phyloP scores from a whole-genome alignment of 2,797 vertebrate genomes.

The Enteromius anoplus region DNA sequence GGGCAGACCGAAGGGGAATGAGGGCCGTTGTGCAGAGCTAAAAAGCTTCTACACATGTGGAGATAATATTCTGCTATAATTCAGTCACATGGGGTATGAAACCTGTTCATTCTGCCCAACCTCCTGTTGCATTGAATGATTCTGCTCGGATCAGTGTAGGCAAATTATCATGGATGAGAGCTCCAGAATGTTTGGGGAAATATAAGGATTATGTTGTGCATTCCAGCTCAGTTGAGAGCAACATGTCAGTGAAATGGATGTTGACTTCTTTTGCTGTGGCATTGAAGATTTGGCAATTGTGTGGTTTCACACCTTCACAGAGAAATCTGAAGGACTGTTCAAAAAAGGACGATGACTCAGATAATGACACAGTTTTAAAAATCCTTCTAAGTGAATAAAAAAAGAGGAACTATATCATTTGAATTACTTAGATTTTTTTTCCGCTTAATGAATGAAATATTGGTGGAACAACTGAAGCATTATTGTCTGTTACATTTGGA shows the following conservation, averaged over 20 bases:
- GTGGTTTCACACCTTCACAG: not conserved
- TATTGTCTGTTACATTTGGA: not conserved
- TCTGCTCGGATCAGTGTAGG: conserved; percentile 62
- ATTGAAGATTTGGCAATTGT: not conserved
- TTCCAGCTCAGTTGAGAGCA: conserved; percentile 56
- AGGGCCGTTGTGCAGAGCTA: conserved; percentile 56
- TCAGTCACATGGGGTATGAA: conserved; percentile 63
- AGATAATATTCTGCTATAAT: conserved; percentile 71
- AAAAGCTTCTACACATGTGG: conserved; percentile 69
- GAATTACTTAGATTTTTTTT: not conserved
- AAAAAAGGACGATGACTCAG: not conserved
- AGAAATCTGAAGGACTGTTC: not conserved
- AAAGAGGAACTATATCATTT: not conserved
- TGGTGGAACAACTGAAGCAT: not conserved
- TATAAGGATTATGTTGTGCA: conserved; percentile 70
- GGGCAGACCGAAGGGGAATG: conserved; percentile 53
- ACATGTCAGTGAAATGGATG: conserved; percentile 51
- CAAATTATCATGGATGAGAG: conserved; percentile 72
- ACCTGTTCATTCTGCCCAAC: conserved; percentile 44
- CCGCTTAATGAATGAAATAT: not conserved
- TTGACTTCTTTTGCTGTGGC: not conserved
- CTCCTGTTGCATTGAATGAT: conserved; percentile 62
- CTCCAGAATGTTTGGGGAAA: conserved; percentile 69
- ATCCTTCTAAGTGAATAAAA: not conserved
- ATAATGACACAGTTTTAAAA: not conserved